Evolutionary conservation across 2,113 vertebrate genomes (phyloP).

Genomic region (Castor canadensis): DNA sequence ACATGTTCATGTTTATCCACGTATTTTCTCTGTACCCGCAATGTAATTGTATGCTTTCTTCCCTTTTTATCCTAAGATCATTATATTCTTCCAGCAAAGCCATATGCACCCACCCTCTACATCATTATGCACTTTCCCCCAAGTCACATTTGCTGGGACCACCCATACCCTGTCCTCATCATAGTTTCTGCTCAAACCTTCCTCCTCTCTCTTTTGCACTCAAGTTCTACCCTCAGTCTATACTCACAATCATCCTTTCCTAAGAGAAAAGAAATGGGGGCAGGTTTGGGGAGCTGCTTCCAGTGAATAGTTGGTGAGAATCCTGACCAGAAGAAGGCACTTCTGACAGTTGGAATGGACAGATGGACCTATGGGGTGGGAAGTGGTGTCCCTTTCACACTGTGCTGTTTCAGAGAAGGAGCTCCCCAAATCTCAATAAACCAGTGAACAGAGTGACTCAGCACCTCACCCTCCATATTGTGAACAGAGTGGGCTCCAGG

Average conservation of each 20-base stretch:
- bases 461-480: background rate
- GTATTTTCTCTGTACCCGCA: background rate
- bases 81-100: background rate
- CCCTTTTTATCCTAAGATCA: background rate
- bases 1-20: background rate
- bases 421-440: conserved; percentile 70
- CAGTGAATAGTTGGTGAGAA: background rate
- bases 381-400: background rate
- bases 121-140: background rate
- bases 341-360: background rate
- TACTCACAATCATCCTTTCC: background rate
- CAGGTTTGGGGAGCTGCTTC: conserved; percentile 36
- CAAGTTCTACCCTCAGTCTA: background rate
- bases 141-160: background rate
- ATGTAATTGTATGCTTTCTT: too few species aligned
- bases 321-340: background rate
- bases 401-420: conserved; percentile 47
- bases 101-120: background rate
- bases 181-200: background rate
- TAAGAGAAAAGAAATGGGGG: background rate
- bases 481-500: background rate
- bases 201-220: background rate
- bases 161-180: too few species aligned
- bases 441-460: conserved; percentile 56
- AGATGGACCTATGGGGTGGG: background rate